These are phyloP conservation scores for Oscarella lobularis DNA, from an alignment of 37 sponge, comb jelly and placozoan genomes.

Conservation along the genomic window DNA sequence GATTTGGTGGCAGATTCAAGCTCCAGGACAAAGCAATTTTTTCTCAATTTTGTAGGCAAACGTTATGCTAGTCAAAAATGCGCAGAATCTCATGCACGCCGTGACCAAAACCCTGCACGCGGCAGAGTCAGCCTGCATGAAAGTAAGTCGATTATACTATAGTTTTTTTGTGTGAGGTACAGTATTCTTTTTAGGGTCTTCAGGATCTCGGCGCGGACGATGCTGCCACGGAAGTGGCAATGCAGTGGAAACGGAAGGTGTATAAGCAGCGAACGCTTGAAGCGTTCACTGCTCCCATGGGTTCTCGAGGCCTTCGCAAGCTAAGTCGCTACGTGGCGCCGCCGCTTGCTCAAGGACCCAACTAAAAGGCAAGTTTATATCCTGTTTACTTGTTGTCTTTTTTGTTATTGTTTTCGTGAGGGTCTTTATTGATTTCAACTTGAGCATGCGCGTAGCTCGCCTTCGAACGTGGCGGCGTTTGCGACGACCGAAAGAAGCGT, in stretches of 20 bases:
- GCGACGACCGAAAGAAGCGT: too few species aligned
- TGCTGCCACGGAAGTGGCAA: conserved; percentile 24
- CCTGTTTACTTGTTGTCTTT: too few species aligned
- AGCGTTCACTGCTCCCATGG: conserved; percentile 36
- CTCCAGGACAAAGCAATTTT: neutral
- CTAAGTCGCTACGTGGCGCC: conserved; percentile 4
- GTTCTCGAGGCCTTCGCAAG: conserved; percentile 48
- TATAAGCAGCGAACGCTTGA: conserved; percentile 52
- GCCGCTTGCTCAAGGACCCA: too few species aligned
- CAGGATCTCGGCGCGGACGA: conserved; percentile 14
- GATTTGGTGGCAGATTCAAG: conserved; percentile 1
- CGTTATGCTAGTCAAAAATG: conserved; percentile 74
- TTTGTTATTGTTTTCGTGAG: too few species aligned
- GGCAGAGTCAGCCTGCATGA: conserved; percentile 82
- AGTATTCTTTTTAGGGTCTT: conserved; percentile 14
- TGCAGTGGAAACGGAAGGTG: conserved; percentile 63
- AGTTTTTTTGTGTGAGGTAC: neutral
- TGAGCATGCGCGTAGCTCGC: too few species aligned
- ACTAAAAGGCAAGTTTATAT: too few species aligned
- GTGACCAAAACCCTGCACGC: conserved; percentile 67
- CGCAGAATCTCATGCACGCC: conserved; percentile 77
- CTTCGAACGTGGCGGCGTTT: too few species aligned
- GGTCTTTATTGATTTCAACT: too few species aligned
- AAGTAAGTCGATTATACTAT: conserved; percentile 21
- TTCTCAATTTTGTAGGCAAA: conserved; percentile 47